Evolutionary conservation across 2,797 vertebrate species (phyloP), one percentile per base, ranked within the genome.

Genomic region (Microhierax caerulescens): DNA sequence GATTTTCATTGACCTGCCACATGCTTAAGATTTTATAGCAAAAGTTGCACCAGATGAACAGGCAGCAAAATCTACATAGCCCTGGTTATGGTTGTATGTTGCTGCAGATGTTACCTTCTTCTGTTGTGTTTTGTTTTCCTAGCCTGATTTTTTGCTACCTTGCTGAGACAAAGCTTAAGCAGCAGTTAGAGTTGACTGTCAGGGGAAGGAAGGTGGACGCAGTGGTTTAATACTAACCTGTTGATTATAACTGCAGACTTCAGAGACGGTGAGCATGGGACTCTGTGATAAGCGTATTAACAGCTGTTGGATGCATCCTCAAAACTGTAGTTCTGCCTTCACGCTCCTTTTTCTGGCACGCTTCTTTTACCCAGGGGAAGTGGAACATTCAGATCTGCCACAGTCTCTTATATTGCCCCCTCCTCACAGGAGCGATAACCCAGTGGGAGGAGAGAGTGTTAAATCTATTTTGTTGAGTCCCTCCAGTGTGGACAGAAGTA

Each of bases 201-300:
- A n/a, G 8, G 32, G 36, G 27, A 80, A 50, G 37, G 47, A 64
- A 64, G 27, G 37, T 75, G 48, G 22, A 47, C 5, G 3, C 28
- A 59, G 15, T 34, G 54, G 25, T 85, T 68, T 68, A 41, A n/a
- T 82, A 28, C 34, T 48, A 74, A 76, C 25, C 30, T 56, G 21
- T 17, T 76, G 48, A 51, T 77, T 48, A 27, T 48, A 73, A 6
- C 48, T 64, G 74, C 78, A 75, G n/a, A 25, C 20, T 45, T 85
- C 36, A 77, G 60, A 75, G 39, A 17, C 41, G 47, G 13, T 67
- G 23, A 74, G 28, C 15, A 4, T 48, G 57, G 51, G 76, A 39
- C 63, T 50, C 39, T 0, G 3, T 2, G 1, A 3, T 39, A 13
- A 39, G 6, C 13, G 1, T 70, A 13, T 79, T 36, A 57, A 19